Evolutionary conservation across 1,140 invertebrate species (phyloP), one percentile per base, ranked within the genome.

Genomic region (Drosophila ogumai): DNA sequence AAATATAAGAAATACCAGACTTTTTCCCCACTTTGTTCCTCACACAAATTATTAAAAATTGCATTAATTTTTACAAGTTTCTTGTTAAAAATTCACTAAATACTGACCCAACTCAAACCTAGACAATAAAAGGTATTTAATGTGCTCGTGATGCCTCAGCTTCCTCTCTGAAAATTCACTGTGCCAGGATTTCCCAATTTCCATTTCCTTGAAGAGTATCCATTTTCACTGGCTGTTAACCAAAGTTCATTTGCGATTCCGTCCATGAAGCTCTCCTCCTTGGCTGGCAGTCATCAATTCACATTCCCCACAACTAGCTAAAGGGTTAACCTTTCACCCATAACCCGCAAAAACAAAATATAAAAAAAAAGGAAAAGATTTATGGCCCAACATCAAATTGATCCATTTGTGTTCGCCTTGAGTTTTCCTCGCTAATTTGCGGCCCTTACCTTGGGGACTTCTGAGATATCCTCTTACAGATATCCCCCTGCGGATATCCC

Each of bases 361-460:
- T 7, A 36, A 12, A 17, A 55, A 13, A 3, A 12, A 28, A 15
- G n/a, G 6, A 17, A 10, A 41, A 19, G 43, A 72, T 72, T 72
- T 72, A 72, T 72, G 52, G 52, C 44, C 52, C 43, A 9, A 34
- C 68, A 72, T 72, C 68, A 72, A 58, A 59, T 72, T 71, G 68
- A 72, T 72, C 66, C 43, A 72, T 72, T 71, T 58, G 52, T 36
- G 52, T 50, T 67, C 34, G 43, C 22, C 63, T 54, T 71, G 68
- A 71, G 43, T 71, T 72, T 72, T 59, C 43, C 55, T 59, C 52
- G 69, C 69, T 71, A 72, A 72, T 72, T 73, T 73, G 52, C 54
- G 54, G 54, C 67, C 68, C 47, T 46, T 57, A 49, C 66, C 66
- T 71, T 71, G 41, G 68, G 50, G 68, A 47, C 68, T 68, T 46